A percentile compares a stretch with the other conserved stretches of the same genome.
phyloP scores from a whole-genome alignment of 2,888 invertebrate species.

The Dryococelus australis region DNA sequence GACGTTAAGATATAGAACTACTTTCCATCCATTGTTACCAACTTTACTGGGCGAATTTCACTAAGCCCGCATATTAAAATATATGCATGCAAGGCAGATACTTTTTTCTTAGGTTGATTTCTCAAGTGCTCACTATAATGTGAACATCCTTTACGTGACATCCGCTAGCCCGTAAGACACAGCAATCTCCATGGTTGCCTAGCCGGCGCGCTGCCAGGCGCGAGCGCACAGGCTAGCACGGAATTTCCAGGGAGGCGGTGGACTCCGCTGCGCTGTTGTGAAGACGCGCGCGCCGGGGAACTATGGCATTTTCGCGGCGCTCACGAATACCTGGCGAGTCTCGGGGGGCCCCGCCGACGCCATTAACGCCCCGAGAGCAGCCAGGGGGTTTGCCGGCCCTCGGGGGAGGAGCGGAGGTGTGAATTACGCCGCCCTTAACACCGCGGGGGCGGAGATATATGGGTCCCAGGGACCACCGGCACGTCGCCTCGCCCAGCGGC shows the following conservation, averaged over 20 bases:
- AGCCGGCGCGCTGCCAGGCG: neutral
- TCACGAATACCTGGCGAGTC: neutral
- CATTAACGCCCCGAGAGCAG: neutral
- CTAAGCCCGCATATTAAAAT: too few species aligned
- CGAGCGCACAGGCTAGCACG: neutral
- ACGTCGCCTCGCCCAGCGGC: neutral
- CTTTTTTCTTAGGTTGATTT: too few species aligned
- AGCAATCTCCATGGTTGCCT: neutral
- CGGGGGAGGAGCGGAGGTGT: neutral
- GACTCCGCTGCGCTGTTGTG: too few species aligned
- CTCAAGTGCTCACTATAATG: too few species aligned
- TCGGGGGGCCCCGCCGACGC: neutral
- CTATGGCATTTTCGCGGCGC: neutral
- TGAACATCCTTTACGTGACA: too few species aligned
- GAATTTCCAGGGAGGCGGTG: neutral
- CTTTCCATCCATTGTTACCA: too few species aligned
- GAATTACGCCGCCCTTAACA: neutral
- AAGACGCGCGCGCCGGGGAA: neutral
- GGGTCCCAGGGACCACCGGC: constrained; percentile 16
- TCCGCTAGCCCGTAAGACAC: neutral
- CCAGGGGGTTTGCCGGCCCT: neutral
- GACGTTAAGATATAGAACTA: too few species aligned
- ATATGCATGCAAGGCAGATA: too few species aligned
- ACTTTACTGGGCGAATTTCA: too few species aligned
- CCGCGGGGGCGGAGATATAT: neutral